Percentiles rank a stretch among this genome's conserved stretches.
phyloP scores from a whole-genome alignment of 2,113 vertebrate genomes.

The Aegotheles bennettii region DNA sequence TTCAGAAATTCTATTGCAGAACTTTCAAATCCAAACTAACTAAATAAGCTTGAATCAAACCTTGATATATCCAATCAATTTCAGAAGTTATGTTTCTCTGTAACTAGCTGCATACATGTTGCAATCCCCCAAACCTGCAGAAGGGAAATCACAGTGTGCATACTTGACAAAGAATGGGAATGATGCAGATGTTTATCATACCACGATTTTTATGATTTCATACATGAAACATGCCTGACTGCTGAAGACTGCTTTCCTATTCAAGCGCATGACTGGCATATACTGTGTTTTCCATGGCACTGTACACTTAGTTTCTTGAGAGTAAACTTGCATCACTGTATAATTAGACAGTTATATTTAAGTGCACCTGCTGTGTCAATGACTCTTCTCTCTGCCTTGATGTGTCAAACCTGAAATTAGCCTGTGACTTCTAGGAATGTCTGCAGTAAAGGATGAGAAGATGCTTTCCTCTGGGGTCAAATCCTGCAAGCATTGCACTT shows the following conservation, averaged over 20 bases:
- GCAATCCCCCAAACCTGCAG: background rate
- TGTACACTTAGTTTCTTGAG: slow-evolving; percentile 53
- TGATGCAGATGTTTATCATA: background rate
- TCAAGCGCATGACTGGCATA: background rate
- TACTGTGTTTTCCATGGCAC: slow-evolving; percentile 1
- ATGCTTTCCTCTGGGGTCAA: background rate
- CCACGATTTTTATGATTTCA: background rate
- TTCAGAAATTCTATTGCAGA: background rate
- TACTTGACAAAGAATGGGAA: background rate
- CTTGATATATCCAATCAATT: background rate
- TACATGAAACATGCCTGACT: background rate
- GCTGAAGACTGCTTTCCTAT: background rate
- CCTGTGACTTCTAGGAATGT: background rate
- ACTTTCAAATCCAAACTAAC: background rate
- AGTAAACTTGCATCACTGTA: slow-evolving; percentile 41
- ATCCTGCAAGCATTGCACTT: background rate
- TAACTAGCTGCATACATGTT: background rate
- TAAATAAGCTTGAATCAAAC: background rate
- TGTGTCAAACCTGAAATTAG: slow-evolving; percentile 46
- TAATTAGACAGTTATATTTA: slow-evolving; percentile 62
- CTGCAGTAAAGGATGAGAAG: background rate
- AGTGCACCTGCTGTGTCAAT: slow-evolving; percentile 52
- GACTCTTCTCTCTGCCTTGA: slow-evolving; percentile 19
- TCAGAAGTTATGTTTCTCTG: background rate
- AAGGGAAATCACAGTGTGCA: background rate